phyloP scores from a whole-genome alignment of 2,888 invertebrate genomes.

The Phymatocera aterrima region DNA sequence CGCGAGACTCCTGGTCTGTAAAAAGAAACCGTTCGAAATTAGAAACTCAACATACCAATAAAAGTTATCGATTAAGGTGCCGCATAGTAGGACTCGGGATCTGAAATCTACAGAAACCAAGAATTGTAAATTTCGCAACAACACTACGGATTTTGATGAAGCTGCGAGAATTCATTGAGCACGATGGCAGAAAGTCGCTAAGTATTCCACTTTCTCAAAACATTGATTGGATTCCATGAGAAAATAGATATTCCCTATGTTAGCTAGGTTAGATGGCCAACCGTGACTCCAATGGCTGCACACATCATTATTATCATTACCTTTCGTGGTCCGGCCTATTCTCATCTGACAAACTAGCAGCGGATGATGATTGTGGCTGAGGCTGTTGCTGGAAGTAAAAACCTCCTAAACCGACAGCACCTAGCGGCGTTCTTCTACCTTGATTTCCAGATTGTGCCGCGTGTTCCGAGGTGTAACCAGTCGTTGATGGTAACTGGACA shows the following conservation, averaged over 20 bases:
- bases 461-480: constrained; percentile 75
- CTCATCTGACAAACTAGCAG: constrained; percentile 81
- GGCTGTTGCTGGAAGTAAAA: constrained; percentile 87
- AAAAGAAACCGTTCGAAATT: not conserved
- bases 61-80: too few species aligned
- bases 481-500: constrained; percentile 72
- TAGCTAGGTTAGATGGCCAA: too few species aligned
- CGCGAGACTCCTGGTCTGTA: constrained; percentile 66
- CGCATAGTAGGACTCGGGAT: too few species aligned
- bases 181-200: too few species aligned
- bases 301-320: constrained; percentile 53
- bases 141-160: too few species aligned
- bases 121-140: too few species aligned
- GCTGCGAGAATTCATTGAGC: too few species aligned
- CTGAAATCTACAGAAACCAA: too few species aligned
- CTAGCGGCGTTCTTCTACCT: constrained; percentile 86
- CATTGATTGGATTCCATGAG: too few species aligned
- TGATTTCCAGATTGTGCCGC: constrained; percentile 74
- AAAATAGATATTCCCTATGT: too few species aligned
- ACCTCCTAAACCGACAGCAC: constrained; percentile 90
- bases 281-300: too few species aligned
- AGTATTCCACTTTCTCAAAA: too few species aligned
- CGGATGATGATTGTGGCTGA: constrained; percentile 75
- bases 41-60: not conserved
- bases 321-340: constrained; percentile 83